These are phyloP conservation scores for Brachyistius frenatus DNA, from an alignment of 2,113 vertebrate genomes.

Conservation along the genomic window DNA sequence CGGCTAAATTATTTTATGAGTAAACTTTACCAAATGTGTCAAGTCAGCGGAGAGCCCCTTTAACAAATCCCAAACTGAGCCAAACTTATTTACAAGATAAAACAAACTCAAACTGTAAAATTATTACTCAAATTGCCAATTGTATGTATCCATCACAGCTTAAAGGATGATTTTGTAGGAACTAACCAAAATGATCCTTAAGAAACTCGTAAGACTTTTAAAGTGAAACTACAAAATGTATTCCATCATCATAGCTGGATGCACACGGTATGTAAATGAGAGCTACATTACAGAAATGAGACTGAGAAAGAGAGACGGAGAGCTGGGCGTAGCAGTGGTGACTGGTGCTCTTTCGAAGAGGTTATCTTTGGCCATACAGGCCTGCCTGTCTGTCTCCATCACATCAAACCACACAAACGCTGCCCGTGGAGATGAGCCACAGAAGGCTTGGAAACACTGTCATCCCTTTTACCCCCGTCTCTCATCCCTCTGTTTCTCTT, in stretches of 20 bases:
- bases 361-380: constrained; percentile 66
- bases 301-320: not conserved
- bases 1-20: not conserved
- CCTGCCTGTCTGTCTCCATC: constrained; percentile 68
- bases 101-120: not conserved
- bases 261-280: constrained; percentile 7
- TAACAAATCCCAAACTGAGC: too few species aligned
- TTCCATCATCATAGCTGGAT: not conserved
- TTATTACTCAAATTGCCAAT: not conserved
- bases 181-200: not conserved
- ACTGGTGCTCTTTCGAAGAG: constrained; percentile 68
- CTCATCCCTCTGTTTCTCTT: constrained; percentile 43
- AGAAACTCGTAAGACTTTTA: not conserved
- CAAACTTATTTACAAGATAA: not conserved
- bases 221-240: not conserved
- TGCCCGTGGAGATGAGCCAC: constrained; percentile 58
- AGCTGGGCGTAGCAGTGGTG: constrained; percentile 31
- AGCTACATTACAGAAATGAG: not conserved
- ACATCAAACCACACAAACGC: constrained; percentile 64
- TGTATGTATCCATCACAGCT: not conserved
- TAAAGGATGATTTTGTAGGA: not conserved
- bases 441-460: constrained; percentile 34
- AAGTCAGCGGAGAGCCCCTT: not conserved
- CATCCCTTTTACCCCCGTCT: constrained; percentile 34
- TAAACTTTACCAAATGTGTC: not conserved